Conservation (phyloP, 2,113 vertebrate species). For the Cisticola juncidis region DNA sequence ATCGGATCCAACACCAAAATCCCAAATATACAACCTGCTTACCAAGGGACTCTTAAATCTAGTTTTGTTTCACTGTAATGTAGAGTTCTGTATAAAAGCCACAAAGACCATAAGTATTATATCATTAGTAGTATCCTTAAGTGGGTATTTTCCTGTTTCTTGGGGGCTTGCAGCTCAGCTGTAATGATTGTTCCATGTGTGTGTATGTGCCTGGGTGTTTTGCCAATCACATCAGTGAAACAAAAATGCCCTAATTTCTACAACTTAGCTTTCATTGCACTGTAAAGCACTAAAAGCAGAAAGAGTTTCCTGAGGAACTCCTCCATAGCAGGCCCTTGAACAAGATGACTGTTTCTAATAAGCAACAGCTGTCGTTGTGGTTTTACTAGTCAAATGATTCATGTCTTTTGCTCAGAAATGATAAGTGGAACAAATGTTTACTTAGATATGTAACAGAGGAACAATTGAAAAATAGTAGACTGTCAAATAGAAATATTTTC, state of each 20-base stretch:
- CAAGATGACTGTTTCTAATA: constrained; percentile 80
- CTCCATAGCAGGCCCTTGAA: constrained; percentile 69
- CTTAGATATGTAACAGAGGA: constrained; percentile 80
- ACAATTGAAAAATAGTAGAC: constrained; percentile 75
- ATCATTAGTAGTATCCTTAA: neutral
- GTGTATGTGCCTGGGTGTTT: neutral
- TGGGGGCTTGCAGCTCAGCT: neutral
- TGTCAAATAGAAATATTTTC: constrained; percentile 75
- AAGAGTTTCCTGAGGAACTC: constrained; percentile 70
- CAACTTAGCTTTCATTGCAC: constrained; percentile 27
- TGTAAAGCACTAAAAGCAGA: constrained; percentile 64
- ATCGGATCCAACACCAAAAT: neutral
- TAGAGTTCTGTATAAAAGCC: neutral
- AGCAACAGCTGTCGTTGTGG: constrained; percentile 83
- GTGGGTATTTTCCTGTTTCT: constrained; percentile 19
- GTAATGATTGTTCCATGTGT: neutral
- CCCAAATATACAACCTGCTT: neutral
- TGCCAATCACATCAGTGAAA: constrained; percentile 15
- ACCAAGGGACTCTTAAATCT: neutral
- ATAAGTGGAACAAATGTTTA: constrained; percentile 89
- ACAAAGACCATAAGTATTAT: neutral
- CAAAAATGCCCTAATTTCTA: constrained; percentile 54
- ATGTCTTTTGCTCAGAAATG: constrained; percentile 85
- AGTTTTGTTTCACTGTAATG: neutral
- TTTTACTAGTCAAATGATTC: constrained; percentile 82